Base-by-base conservation (phyloP, 2,797 vertebrate species). In the Galago senegalensis region DNA sequence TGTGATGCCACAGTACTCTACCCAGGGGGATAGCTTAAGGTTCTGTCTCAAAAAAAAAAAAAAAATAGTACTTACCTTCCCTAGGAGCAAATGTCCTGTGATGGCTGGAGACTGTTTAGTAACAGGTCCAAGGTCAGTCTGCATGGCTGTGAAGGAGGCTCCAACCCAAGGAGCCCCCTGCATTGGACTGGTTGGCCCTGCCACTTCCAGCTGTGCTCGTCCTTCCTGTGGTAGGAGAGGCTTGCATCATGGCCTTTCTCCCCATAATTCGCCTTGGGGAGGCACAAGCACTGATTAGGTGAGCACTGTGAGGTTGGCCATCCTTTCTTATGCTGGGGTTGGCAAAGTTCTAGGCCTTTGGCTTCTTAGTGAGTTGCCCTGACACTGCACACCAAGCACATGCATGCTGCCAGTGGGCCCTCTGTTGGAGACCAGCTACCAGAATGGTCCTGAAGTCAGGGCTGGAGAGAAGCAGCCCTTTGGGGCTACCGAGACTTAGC, bases 121-220 rank as follows among this genome's bases (percentile, higher is more conserved):
- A 34, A 23, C 63, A 61, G 82, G 58, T 34, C 34, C 75, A 20
- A 6, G 2, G 7, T 67, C 76, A 91, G 4, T 27, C 53, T 9
- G 1, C 27, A 53, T 37, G 31, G 18, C 69, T 84, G 21, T 72
- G 56, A 53, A 65, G 91, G 43, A 80, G 83, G 17, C 18, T 10
- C 79, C 31, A 17, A 23, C 37, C 34, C 7, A 10, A 21, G 63
- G 43, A 21, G 34, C 9, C 16, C 23, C 23, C 58, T 73, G n/a
- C 6, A 9, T 29, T 72, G 63, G 23, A 58, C 5, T 49, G 11
- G n/a, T n/a, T 8, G 11, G 63, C 53, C 53, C 13, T 14, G 2
- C 31, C 73, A 63, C 40, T 61, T 83, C 89, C 31, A 87, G 69
- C 89, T 96, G 69, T 82, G 86, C 85, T 72, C 61, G 69, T 79